Base-by-base conservation (phyloP, 92 coral and sea anemone genomes). In the Paragorgia papillata region DNA sequence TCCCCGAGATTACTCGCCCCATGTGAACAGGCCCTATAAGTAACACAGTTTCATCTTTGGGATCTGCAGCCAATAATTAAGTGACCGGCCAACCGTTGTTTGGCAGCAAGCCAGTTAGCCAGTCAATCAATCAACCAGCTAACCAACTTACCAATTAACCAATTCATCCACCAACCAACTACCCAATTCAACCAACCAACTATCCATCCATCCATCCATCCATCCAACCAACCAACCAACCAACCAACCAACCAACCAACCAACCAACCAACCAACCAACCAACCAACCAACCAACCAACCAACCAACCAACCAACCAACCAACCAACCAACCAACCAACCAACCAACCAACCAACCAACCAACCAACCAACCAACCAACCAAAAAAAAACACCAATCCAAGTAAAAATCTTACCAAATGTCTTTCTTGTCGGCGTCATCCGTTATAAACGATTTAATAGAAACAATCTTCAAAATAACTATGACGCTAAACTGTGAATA, bases 401-500 rank as follows among this genome's bases (percentile, higher is more conserved):
- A 15, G 2, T 46, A 33, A 20, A 33, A 12, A 25, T 56, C 75
- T 57, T 76, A 94, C 98, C 90, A 84, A 71, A 94, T 75, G 83
- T 90, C 88, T 21, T 85, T 80, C 19, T 82, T 84, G 57, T 94
- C 98, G 17, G 82, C 74, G 20, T 88, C 82, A 69, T 91, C 97
- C n/a, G 82, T 84, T 8, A 88, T 87, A 20, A 92, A 80, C 9
- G 84, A 78, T 73, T 86, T 90, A 50, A 86, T 48, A 13, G 84
- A 87, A 20, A 77, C 78, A 50, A 91, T 75, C 83, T 82, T 68
- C 46, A 90, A 28, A 54, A 90, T 73, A 76, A 93, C 43, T 10
- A 91, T 80, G 35, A 91, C 73, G 69, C 80, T 80, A 35, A 90
- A 79, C 97, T 93, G 75, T 30, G 39, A 76, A 73, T 44, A 10